Evolutionary conservation across 2,113 vertebrate genomes (phyloP).

Genomic region (Limnothrissa miodon): DNA sequence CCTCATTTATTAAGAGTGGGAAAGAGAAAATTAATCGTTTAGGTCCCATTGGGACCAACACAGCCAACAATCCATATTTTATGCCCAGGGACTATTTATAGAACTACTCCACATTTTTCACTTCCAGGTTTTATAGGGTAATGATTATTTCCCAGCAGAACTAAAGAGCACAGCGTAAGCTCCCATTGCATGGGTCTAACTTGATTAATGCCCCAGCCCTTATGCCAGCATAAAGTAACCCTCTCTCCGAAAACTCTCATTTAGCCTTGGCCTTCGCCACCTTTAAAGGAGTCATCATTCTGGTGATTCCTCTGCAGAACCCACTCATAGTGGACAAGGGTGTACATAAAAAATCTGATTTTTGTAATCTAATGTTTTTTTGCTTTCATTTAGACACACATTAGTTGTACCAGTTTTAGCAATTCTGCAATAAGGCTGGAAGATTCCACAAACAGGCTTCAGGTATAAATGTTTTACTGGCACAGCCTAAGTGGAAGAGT

Average conservation of each 20-base stretch:
- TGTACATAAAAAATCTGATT: neutral
- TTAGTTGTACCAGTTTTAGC: too few relatives aligned
- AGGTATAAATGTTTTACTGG: neutral
- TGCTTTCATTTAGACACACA: too few relatives aligned
- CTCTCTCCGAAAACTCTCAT: neutral
- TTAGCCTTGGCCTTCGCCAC: neutral
- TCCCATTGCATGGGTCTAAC: slow-evolving; percentile 56
- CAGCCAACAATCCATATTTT: slow-evolving; percentile 59
- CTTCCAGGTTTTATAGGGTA: slow-evolving; percentile 69
- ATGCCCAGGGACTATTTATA: slow-evolving; percentile 67
- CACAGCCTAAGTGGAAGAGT: neutral
- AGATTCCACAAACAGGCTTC: neutral
- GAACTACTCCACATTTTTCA: slow-evolving; percentile 66
- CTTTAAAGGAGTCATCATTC: neutral
- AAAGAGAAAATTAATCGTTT: slow-evolving; percentile 28
- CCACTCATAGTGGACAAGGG: too few relatives aligned
- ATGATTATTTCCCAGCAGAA: slow-evolving; percentile 68
- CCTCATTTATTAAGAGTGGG: neutral
- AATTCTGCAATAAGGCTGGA: neutral
- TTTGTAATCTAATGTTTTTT: neutral
- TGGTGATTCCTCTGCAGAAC: neutral
- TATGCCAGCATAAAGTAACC: neutral
- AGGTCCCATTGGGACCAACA: slow-evolving; percentile 53
- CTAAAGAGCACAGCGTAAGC: slow-evolving; percentile 66
- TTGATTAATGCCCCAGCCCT: slow-evolving; percentile 62